Base-by-base conservation (phyloP, 2,797 vertebrate species). In the Taenioides sp. region DNA sequence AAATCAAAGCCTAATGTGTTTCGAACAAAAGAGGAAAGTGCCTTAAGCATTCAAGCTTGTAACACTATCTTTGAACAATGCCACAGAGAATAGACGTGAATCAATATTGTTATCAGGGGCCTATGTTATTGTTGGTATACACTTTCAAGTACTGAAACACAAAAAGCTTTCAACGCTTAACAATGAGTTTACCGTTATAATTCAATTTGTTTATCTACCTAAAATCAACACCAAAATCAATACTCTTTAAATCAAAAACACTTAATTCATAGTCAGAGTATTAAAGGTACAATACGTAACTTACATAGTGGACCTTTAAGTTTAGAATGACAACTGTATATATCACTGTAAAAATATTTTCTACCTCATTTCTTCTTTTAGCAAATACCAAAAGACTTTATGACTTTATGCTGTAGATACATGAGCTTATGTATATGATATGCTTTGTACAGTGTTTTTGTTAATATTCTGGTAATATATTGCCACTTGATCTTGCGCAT, bases 281-380 rank as follows among this genome's bases (percentile, higher is more conserved):
- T 83, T 82, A 47, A 47, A 47, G 43, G 3, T 47, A 16, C 43
- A 47, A 16, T 47, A 47, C 3, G 43, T 47, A 47, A 47, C 43
- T 47, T 1, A 14, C 43, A 4, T 43, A 43, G 40, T 43, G 10
- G 2, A 43, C 11, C 11, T 43, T 43, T 43, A 88, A 80, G 58
- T 31, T 31, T 60, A 77, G 70, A 80, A 80, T 83, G 70, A 78
- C 76, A 85, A 64, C 80, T 87, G 70, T 80, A 76, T 67, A 80
- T 80, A 78, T 80, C 69, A 80, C 76, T 74, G 80, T 75, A 87
- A 78, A 88, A 88, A 78, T 91, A 85, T 90, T 92, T 92, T 94
- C 96, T 97, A 96, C 96, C 96, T 96, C 96, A 96, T 87, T 84
- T 92, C 87, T 85, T 88, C 84, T 84, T 88, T 84, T 80, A 81